phyloP scores from a whole-genome alignment of 35 echinoderm and acorn worm species.

The Holothuria glaberrima region DNA sequence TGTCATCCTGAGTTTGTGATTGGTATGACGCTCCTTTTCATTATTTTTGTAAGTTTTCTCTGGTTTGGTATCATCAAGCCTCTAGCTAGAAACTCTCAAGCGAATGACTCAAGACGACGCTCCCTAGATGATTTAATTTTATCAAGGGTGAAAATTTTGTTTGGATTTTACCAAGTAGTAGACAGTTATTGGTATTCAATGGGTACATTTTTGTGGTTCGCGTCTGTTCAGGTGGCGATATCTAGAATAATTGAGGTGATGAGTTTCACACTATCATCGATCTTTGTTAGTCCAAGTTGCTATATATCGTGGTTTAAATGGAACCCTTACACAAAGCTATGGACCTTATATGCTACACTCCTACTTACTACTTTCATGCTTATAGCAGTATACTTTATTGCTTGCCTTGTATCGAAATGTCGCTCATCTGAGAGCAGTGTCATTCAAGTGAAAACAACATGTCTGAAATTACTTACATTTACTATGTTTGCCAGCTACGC shows the following conservation, averaged over 20 bases:
- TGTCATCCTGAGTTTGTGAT: neutral
- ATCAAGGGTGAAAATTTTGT: slow-evolving; percentile 38
- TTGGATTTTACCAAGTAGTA: slow-evolving; percentile 48
- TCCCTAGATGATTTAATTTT: neutral
- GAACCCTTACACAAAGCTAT: too few species aligned
- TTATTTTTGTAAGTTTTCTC: too few species aligned
- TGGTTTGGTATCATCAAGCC: too few species aligned
- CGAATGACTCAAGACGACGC: neutral
- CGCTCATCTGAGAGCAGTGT: too few species aligned
- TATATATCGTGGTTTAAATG: neutral
- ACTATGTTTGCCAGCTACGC: too few species aligned
- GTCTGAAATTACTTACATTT: too few species aligned
- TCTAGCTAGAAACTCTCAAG: neutral
- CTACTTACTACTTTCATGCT: too few species aligned
- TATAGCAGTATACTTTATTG: too few species aligned
- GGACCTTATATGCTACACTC: too few species aligned
- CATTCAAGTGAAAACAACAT: too few species aligned
- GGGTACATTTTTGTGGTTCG: neutral
- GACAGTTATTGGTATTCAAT: slow-evolving; percentile 6
- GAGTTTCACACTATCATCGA: slow-evolving; percentile 1
- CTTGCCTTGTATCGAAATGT: too few species aligned
- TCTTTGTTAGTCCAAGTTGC: slow-evolving; percentile 48
- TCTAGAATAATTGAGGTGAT: neutral
- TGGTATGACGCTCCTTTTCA: too few species aligned
- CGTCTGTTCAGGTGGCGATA: neutral